Conservation (phyloP, 2,888 invertebrate genomes). For the Drosophila lutescens region DNA sequence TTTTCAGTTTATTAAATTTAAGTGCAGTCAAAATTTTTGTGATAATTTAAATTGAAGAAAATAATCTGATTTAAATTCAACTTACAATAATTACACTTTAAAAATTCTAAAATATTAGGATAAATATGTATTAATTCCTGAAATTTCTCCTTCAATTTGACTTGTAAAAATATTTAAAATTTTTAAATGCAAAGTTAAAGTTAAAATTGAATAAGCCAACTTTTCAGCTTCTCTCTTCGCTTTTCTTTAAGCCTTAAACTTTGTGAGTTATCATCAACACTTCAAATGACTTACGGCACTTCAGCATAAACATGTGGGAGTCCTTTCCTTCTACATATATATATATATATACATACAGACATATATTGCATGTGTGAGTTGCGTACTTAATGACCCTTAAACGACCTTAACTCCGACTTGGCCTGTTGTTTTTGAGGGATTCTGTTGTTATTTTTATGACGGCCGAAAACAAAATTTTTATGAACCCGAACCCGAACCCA, state of each 20-base stretch:
- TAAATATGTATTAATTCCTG: no score
- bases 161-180: background rate
- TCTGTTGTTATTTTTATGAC: constrained; percentile 48
- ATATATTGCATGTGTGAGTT: constrained; percentile 20
- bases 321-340: constrained; percentile 10
- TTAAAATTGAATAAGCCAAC: constrained; percentile 19
- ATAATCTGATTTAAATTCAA: no score
- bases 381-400: constrained; percentile 60
- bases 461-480: constrained; percentile 40
- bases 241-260: constrained; percentile 14
- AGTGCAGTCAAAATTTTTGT: background rate
- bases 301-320: constrained; percentile 19
- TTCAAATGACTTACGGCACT: constrained; percentile 30
- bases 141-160: background rate
- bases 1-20: background rate
- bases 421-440: constrained; percentile 32
- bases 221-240: background rate
- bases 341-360: no score
- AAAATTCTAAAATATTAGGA: no score
- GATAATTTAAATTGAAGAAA: background rate
- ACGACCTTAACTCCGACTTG: constrained; percentile 54
- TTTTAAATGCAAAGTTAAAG: no score
- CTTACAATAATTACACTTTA: no score
- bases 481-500: constrained; percentile 22
- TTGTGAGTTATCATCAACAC: constrained; percentile 37